These are phyloP conservation scores for Drosophila atroscutellata DNA, from an alignment of 2,888 invertebrate species.

Conservation along the genomic window DNA sequence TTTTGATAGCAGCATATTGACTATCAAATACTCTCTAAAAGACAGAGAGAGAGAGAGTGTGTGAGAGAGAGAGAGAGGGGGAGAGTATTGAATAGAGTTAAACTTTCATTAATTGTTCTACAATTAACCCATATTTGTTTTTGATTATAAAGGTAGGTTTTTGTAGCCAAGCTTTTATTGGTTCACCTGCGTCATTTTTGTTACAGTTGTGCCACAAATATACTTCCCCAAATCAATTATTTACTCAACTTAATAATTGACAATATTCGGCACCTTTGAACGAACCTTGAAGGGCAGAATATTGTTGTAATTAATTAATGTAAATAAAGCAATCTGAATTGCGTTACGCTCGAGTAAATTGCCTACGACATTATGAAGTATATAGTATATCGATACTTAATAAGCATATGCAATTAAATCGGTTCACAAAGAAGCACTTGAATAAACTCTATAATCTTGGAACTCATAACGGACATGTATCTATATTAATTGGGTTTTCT, in stretches of 20 bases:
- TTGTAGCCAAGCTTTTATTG: slow-evolving; percentile 33
- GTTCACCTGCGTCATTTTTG: slow-evolving; percentile 30
- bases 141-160: slow-evolving; percentile 1
- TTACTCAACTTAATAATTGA: neutral
- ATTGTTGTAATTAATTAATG: neutral
- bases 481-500: neutral
- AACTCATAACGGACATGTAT: neutral
- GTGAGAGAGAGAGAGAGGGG: no score
- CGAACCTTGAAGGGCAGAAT: neutral
- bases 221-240: neutral
- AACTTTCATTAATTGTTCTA: neutral
- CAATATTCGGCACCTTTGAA: neutral
- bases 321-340: neutral
- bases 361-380: neutral
- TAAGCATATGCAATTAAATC: neutral
- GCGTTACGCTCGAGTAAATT: neutral
- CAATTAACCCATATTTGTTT: neutral
- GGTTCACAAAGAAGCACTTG: no score
- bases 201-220: slow-evolving; percentile 3
- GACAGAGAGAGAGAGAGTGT: no score
- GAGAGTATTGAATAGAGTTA: neutral
- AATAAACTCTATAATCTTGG: no score
- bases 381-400: neutral
- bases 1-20: neutral
- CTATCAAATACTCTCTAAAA: neutral